A percentile compares a stretch with the other conserved stretches of the same genome.
phyloP scores from a whole-genome alignment of 2,113 vertebrate species.

The Ivindomyrus marchei region DNA sequence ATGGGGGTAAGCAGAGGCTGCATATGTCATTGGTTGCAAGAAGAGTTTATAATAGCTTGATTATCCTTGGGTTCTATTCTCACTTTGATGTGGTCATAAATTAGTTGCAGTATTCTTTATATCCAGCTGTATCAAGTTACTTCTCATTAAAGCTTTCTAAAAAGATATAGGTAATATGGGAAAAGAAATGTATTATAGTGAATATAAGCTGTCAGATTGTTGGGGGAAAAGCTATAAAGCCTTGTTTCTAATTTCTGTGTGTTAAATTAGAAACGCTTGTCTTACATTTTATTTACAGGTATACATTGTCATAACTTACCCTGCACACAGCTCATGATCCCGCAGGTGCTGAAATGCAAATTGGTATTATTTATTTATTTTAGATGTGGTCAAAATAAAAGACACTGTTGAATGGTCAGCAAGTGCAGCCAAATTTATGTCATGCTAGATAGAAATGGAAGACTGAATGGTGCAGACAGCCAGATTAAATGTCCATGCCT shows the following conservation, averaged over 20 bases:
- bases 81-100: not conserved
- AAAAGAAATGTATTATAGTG: not conserved
- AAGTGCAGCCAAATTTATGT: not conserved
- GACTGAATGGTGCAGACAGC: not conserved
- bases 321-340: not conserved
- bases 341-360: not conserved
- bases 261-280: not conserved
- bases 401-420: not conserved
- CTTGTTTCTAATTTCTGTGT: not conserved
- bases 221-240: not conserved
- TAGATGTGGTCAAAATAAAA: not conserved
- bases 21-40: not conserved
- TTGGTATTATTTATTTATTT: not conserved
- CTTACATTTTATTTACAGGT: not conserved
- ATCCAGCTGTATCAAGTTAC: not conserved
- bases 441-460: not conserved
- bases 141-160: not conserved
- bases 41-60: not conserved
- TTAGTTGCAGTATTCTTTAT: not conserved
- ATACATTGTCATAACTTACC: not conserved
- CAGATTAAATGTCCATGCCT: not conserved
- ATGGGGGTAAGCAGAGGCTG: not conserved
- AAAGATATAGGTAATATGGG: not conserved
- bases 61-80: not conserved
- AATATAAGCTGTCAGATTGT: not conserved